A percentile compares a stretch with the other conserved stretches of the same genome.
phyloP scores from a whole-genome alignment of 2,113 vertebrate genomes.

The Ochotona princeps region DNA sequence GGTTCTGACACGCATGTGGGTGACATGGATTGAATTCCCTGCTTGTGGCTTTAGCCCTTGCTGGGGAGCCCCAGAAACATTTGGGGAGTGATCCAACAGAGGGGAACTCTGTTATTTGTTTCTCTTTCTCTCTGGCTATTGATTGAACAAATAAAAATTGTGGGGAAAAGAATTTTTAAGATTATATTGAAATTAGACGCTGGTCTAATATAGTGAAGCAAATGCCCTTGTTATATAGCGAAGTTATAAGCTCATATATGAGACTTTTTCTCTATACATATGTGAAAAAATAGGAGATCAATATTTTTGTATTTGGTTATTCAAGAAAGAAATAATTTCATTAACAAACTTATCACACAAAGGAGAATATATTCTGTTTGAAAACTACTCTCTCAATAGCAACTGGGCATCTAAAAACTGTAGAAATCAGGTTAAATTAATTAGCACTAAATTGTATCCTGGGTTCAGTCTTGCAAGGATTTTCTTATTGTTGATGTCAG shows the following conservation, averaged over 20 bases:
- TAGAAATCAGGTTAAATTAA: neutral
- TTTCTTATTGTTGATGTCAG: neutral
- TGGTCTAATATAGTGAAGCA: neutral
- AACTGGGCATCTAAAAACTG: neutral
- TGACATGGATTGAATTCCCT: too few species aligned
- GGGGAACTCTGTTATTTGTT: too few species aligned
- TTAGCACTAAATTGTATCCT: neutral
- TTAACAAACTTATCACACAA: neutral
- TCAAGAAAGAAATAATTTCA: neutral
- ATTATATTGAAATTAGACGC: neutral
- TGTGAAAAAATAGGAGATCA: slow-evolving; percentile 18
- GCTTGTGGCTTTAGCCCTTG: too few species aligned
- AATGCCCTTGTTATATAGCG: neutral
- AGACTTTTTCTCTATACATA: neutral
- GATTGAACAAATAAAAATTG: too few species aligned
- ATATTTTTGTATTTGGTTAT: slow-evolving; percentile 10
- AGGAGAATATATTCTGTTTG: neutral
- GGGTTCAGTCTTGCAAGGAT: too few species aligned
- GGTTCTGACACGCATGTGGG: too few species aligned
- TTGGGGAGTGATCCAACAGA: too few species aligned
- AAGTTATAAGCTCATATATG: neutral
- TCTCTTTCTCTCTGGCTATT: too few species aligned
- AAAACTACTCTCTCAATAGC: neutral
- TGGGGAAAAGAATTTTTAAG: neutral
- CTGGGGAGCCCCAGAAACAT: too few species aligned